Evolutionary conservation across 2,113 vertebrate species (phyloP).

Genomic region (Dromiciops gliroides): DNA sequence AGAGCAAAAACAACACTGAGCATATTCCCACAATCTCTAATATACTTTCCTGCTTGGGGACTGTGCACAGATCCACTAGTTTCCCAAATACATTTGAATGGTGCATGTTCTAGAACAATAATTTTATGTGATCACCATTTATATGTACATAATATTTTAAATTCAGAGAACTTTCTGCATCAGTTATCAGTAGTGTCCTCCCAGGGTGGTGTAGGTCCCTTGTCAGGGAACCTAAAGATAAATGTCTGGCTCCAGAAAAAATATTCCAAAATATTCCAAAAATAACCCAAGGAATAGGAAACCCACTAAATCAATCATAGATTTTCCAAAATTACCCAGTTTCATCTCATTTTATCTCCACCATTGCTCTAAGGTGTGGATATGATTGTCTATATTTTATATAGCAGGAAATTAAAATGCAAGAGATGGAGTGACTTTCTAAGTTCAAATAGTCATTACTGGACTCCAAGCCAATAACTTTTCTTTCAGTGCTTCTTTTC

Average conservation of each 20-base stretch:
- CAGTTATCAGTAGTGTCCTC: neutral
- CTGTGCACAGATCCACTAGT: neutral
- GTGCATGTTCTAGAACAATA: neutral
- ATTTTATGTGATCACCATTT: neutral
- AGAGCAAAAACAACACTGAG: neutral
- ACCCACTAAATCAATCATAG: neutral
- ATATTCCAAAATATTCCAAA: neutral
- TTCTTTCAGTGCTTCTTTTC: neutral
- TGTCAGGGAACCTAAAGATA: neutral
- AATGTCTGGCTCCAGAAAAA: neutral
- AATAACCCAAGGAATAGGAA: neutral
- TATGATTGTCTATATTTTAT: neutral
- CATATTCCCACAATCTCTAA: neutral
- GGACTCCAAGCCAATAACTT: neutral
- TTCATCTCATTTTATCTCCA: neutral
- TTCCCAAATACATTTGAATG: slow-evolving; percentile 2
- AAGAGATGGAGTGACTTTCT: neutral
- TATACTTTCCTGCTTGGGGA: neutral
- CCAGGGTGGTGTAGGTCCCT: neutral
- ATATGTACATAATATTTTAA: neutral
- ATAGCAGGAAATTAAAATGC: neutral
- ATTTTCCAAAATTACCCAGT: neutral
- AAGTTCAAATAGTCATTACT: neutral
- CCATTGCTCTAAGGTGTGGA: neutral
- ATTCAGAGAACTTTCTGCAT: neutral